Evolutionary conservation across 2,113 vertebrate genomes (phyloP).

Genomic region (Tapirus terrestris): DNA sequence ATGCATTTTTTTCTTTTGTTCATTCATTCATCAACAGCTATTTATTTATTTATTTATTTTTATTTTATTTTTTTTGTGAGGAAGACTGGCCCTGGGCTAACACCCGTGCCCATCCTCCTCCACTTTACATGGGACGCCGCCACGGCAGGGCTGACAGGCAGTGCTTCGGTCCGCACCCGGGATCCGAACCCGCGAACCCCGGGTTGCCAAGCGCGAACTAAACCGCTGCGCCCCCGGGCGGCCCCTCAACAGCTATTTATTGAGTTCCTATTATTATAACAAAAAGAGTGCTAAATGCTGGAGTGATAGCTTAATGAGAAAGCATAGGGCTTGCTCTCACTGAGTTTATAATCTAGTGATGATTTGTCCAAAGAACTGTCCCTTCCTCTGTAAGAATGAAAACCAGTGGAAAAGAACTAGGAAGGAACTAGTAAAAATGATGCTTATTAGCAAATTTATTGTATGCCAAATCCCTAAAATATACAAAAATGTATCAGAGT

Average conservation of each 20-base stretch:
- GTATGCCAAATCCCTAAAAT: not conserved
- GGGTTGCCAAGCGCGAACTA: too few relatives aligned
- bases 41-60: slow-evolving; percentile 32
- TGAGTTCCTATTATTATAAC: not conserved
- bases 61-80: too few relatives aligned
- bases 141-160: too few relatives aligned
- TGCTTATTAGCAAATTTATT: not conserved
- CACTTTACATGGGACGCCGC: too few relatives aligned
- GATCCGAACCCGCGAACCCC: too few relatives aligned
- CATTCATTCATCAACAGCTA: not conserved
- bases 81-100: too few relatives aligned
- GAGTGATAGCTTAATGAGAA: not conserved
- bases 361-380: not conserved
- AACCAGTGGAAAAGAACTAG: not conserved
- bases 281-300: not conserved
- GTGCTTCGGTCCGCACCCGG: too few relatives aligned
- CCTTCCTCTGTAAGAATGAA: not conserved
- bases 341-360: not conserved
- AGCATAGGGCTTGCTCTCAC: not conserved
- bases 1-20: not conserved
- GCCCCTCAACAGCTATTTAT: not conserved
- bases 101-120: too few relatives aligned
- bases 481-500: not conserved
- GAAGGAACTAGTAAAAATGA: not conserved
- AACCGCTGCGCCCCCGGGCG: too few relatives aligned